Evolutionary conservation across 53 echinoderm and acorn worm genomes (phyloP).

Genomic region (Apostichopus leukothele): DNA sequence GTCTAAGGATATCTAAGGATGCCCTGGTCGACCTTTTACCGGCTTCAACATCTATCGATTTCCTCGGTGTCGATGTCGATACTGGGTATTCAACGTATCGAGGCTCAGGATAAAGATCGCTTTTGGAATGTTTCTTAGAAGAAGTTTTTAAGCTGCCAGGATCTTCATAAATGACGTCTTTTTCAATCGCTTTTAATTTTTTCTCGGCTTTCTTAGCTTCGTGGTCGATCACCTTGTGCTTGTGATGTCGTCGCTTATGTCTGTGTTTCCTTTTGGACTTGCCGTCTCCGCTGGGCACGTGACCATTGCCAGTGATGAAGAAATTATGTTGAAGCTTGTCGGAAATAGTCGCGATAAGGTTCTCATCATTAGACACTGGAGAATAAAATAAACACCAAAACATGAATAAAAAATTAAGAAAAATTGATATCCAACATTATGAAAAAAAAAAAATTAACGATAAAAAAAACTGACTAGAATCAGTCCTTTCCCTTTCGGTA

Average conservation of each 20-base stretch:
- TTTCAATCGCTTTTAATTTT: constrained; percentile 41
- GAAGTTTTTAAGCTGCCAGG: not conserved
- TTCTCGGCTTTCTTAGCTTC: constrained; percentile 51
- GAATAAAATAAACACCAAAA: not conserved
- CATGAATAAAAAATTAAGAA: not conserved
- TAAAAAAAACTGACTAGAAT: too few relatives aligned
- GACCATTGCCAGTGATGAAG: constrained; percentile 37
- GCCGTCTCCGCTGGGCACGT: constrained; percentile 54
- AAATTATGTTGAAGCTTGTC: constrained; percentile 44
- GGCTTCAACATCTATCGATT: constrained; percentile 55
- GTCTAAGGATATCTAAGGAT: constrained; percentile 38
- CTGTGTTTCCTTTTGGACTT: constrained; percentile 16
- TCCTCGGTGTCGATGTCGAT: constrained; percentile 13
- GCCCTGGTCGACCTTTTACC: constrained; percentile 30
- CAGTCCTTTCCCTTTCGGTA: too few relatives aligned
- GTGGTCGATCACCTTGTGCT: constrained; percentile 72
- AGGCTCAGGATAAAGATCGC: constrained; percentile 16
- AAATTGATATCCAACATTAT: too few relatives aligned
- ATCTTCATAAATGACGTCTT: constrained; percentile 44
- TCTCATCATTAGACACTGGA: constrained; percentile 56
- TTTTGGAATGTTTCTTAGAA: not conserved
- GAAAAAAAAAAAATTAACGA: too few relatives aligned
- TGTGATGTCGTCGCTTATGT: constrained; percentile 48
- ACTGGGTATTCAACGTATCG: constrained; percentile 33
- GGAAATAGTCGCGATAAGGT: constrained; percentile 47